Percentiles rank a stretch among this genome's conserved stretches.
Evolutionary conservation across 2,797 vertebrate species (phyloP).

Genomic region (Zalophus californianus): DNA sequence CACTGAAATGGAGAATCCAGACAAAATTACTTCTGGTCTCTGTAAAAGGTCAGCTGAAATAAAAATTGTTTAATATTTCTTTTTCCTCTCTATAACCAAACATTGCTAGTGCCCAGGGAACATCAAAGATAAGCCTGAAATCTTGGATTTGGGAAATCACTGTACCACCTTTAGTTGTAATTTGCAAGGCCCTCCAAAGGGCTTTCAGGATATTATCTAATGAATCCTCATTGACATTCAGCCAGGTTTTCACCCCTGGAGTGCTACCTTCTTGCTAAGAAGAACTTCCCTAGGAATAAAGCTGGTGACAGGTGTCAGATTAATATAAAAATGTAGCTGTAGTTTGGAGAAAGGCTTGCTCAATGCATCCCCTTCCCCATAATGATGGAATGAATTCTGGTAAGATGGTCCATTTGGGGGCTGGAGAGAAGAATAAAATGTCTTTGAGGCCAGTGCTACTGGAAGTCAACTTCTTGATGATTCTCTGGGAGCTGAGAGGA

Average conservation of each 20-base stretch:
- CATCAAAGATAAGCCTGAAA: not conserved
- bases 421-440: not conserved
- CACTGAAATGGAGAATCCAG: constrained; percentile 42
- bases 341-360: constrained; percentile 42
- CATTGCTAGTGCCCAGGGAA: not conserved
- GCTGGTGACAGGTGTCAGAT: not conserved
- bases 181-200: not conserved
- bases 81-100: constrained; percentile 19
- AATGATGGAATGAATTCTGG: not conserved
- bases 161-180: not conserved
- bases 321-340: not conserved
- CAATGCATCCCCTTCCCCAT: not conserved
- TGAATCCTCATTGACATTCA: constrained; percentile 8
- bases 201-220: not conserved
- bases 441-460: not conserved
- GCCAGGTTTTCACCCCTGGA: not conserved
- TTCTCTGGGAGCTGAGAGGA: not conserved
- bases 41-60: constrained; percentile 58
- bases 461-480: not conserved
- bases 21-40: constrained; percentile 69
- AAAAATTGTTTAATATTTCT: constrained; percentile 67
- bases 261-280: not conserved
- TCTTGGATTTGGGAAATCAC: constrained; percentile 12
- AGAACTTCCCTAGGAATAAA: constrained; percentile 5
- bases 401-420: not conserved